Evolutionary conservation across 1,140 invertebrate species (phyloP).

Genomic region (Odontomachus brunneus): DNA sequence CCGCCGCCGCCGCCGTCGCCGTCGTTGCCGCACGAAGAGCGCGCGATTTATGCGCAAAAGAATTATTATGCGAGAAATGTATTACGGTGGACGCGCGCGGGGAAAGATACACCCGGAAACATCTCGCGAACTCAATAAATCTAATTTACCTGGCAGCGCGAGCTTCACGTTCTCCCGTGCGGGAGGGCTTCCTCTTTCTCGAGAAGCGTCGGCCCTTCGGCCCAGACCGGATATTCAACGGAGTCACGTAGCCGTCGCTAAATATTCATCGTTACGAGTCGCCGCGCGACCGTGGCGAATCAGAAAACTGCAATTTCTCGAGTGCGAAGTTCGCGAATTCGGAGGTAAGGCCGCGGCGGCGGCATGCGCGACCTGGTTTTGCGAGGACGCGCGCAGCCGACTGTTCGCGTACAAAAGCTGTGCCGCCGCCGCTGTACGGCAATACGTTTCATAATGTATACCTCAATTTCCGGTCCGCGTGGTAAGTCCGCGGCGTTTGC

Average conservation of each 20-base stretch:
- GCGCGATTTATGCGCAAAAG: conserved; percentile 30
- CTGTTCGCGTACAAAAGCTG: background rate
- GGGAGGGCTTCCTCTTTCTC: background rate
- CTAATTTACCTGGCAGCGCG: conserved; percentile 10
- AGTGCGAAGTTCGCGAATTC: conserved; percentile 44
- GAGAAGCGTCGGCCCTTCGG: conserved; percentile 12
- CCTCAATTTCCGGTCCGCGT: conserved; percentile 79
- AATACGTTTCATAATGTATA: conserved; percentile 74
- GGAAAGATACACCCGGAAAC: background rate
- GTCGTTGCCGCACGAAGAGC: conserved; percentile 18
- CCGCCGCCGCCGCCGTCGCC: background rate
- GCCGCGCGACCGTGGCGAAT: conserved; percentile 28
- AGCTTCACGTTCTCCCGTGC: background rate
- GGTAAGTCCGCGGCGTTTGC: conserved; percentile 65
- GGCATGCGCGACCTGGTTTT: conserved; percentile 68
- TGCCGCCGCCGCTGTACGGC: too few species aligned
- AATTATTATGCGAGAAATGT: conserved; percentile 32
- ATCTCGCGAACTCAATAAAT: conserved; percentile 33
- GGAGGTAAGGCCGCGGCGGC: conserved; percentile 5
- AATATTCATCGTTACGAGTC: conserved; percentile 48
- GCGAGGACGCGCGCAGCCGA: too few species aligned
- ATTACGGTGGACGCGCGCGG: conserved; percentile 7
- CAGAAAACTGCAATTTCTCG: conserved; percentile 43
- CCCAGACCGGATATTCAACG: conserved; percentile 14
- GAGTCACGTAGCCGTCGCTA: conserved; percentile 35